Base-by-base conservation (phyloP, 2,888 invertebrate genomes). In the Scaeva pyrastri region DNA sequence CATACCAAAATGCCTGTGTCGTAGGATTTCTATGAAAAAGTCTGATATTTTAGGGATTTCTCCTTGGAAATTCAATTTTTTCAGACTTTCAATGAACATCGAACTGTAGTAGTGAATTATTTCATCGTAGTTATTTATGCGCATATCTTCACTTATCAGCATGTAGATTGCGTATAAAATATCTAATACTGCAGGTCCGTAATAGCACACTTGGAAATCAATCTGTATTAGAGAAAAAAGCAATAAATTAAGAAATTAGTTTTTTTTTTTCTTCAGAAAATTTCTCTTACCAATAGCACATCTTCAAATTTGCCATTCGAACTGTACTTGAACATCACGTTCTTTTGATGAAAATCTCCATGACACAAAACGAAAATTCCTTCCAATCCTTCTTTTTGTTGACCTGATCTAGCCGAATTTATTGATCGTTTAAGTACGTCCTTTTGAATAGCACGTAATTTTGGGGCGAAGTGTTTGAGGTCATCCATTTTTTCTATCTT, bases 311-410 rank as follows among this genome's bases (percentile, higher is more conserved):
- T 43, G 2, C 62, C 62, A 10, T 23, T 26, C 19, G 36, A 39
- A 39, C 12, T 43, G 10, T 31, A 11, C 19, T 89, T 90, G n/a
- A 90, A 89, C 90, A 91, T 90, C 41, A 90, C 55, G 23, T 91
- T 91, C 23, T 89, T 89, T 10, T 84, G 31, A 75, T 91, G 91
- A 31, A 91, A 90, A 72, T 91, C 91, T 0, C 91, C 91, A 70
- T 91, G 91, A 64, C 88, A 88, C 5, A 91, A 87, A 0, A 90
- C 90, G 19, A 89, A 89, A 36, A 87, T 23, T 8, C 71, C 75
- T 14, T 87, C 48, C 0, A 48, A 21, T 66, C n/a, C 19, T 31
- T 48, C 19, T 31, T 48, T 23, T 21, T 48, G 12, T 1, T 11
- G 66, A 88, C 19, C 80, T 85, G 2, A 64, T 81, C 0, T 88